Conservation (phyloP, 2,113 vertebrate species). For the Beaufortia kweichowensis region DNA sequence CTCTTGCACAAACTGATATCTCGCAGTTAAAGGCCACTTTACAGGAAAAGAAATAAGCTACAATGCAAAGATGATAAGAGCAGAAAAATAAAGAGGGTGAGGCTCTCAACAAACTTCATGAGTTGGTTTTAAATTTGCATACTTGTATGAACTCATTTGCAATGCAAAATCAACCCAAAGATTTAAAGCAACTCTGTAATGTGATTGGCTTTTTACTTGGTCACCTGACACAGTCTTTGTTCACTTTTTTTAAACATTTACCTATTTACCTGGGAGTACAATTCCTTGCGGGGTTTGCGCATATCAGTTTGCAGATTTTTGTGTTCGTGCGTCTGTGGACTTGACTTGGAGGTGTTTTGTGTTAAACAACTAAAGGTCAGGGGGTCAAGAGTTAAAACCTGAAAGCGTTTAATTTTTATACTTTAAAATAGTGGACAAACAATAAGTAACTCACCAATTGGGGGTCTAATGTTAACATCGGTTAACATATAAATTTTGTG, state of each 20-base stretch:
- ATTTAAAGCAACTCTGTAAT: conserved; percentile 28
- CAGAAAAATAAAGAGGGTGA: conserved; percentile 2
- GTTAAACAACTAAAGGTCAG: neutral
- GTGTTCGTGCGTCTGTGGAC: conserved; percentile 4
- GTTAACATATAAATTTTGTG: neutral
- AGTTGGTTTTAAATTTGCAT: conserved; percentile 52
- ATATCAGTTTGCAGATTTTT: conserved; percentile 25
- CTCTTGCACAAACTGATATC: neutral
- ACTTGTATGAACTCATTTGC: conserved; percentile 53
- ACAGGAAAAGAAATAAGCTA: neutral
- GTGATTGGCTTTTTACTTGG: conserved; percentile 38
- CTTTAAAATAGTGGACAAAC: neutral
- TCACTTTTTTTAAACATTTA: conserved; percentile 46
- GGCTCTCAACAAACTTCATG: neutral
- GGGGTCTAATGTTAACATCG: neutral
- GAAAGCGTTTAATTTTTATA: neutral
- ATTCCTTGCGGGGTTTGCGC: conserved; percentile 30
- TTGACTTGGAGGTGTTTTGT: neutral
- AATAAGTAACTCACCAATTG: neutral
- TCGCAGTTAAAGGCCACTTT: neutral
- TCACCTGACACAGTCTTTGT: conserved; percentile 48
- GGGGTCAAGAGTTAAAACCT: neutral
- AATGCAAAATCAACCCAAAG: conserved; percentile 47
- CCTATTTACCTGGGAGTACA: conserved; percentile 46
- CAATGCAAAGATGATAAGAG: conserved; percentile 21